phyloP scores from a whole-genome alignment of 2,888 invertebrate genomes.

The Poecilobothrus nobilitatus region DNA sequence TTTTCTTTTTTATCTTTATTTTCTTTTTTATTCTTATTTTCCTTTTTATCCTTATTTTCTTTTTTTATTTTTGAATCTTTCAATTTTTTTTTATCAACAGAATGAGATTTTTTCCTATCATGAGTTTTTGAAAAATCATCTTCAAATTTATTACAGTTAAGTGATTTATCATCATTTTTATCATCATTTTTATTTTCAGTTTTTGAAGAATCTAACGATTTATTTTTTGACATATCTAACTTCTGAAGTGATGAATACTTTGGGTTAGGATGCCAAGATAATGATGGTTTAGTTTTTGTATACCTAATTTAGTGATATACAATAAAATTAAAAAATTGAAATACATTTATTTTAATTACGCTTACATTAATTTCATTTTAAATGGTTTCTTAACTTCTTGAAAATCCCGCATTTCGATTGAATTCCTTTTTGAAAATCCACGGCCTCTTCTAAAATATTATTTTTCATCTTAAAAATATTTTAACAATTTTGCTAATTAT shows the following conservation, averaged over 20 bases:
- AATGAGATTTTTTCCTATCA: not conserved
- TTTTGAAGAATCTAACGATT: not conserved
- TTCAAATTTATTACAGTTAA: not conserved
- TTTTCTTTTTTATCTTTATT: not conserved
- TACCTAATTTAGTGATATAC: not conserved
- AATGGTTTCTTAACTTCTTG: not conserved
- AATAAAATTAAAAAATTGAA: no score
- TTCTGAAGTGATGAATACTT: not conserved
- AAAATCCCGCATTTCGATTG: not conserved
- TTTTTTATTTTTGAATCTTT: not conserved
- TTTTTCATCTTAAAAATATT: not conserved
- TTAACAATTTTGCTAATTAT: no score
- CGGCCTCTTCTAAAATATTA: not conserved
- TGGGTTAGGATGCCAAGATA: not conserved
- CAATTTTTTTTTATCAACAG: not conserved
- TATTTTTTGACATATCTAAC: not conserved
- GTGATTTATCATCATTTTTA: not conserved
- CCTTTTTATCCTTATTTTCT: not conserved
- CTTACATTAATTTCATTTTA: not conserved
- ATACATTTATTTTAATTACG: no score
- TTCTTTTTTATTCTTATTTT: not conserved
- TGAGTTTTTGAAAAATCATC: not conserved
- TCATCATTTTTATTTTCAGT: not conserved
- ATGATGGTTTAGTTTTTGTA: constrained; percentile 7
- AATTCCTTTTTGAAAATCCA: not conserved